Percentiles rank a stretch among this genome's conserved stretches.
phyloP scores from a whole-genome alignment of 2,888 invertebrate genomes.

The Poecilobothrus nobilitatus region DNA sequence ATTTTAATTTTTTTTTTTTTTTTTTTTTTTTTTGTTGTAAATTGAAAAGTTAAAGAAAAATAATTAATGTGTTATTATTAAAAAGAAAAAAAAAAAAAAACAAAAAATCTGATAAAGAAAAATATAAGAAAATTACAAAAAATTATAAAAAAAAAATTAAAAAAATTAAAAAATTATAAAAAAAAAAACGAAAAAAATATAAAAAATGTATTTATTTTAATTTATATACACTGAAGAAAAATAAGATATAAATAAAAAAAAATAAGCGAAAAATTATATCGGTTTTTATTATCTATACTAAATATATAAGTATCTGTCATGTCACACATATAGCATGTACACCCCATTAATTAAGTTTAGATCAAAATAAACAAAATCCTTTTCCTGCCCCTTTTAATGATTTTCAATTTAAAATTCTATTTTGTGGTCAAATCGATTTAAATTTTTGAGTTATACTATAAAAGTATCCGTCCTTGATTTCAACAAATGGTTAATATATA shows the following conservation, averaged over 20 bases:
- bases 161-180: constrained; percentile 5
- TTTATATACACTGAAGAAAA: constrained; percentile 42
- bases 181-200: constrained; percentile 10
- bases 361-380: too few species aligned
- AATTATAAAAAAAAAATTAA: constrained; percentile 2
- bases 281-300: too few species aligned
- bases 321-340: too few species aligned
- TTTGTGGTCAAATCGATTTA: too few species aligned
- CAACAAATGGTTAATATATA: too few species aligned
- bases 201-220: constrained; percentile 38
- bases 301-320: too few species aligned
- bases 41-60: not conserved
- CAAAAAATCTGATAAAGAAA: not conserved
- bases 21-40: not conserved
- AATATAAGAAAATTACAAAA: constrained; percentile 8
- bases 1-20: too few species aligned
- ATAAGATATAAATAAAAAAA: constrained; percentile 40
- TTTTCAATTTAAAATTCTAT: too few species aligned
- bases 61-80: constrained; percentile 6
- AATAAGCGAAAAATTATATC: constrained; percentile 23
- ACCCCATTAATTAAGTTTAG: too few species aligned
- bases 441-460: too few species aligned
- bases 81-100: not conserved
- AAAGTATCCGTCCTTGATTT: too few species aligned
- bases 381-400: too few species aligned